Evolutionary conservation across 2,797 vertebrate genomes (phyloP), one percentile per base, ranked within the genome.

Genomic region (Meda fulgida): DNA sequence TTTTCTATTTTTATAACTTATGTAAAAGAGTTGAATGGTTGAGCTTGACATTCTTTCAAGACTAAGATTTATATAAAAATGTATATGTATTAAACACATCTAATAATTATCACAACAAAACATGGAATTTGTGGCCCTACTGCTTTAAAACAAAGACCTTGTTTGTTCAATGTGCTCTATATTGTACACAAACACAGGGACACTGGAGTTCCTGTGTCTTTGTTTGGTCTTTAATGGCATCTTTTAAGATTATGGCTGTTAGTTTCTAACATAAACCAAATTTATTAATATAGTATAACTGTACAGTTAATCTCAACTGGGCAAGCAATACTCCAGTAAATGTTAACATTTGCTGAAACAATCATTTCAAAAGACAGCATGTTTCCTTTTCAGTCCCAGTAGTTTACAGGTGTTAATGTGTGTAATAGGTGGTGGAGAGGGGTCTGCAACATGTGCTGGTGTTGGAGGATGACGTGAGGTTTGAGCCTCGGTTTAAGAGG

Each of bases 381-480:
- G 10, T n/a, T 38, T 69, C 55, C 34, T 26, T 2, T 66, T 36
- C 14, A 76, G 26, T 75, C 2, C 11, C 23, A n/a, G 40, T 3
- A 14, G 21, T 46, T 31, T 58, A 40, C 23, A 51, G 19, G 53
- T 46, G 16, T 51, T 16, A 0, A 31, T 60, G 23, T 86, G 48
- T 89, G 85, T 88, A 11, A 77, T 43, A 99, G 98, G 95, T 99
- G 84, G 90, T 97, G 72, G 96, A 97, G 76, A 94, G 87, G 1
- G 94, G 95, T 65, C 94, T 99, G 71, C 92, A 96, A 88, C 96
- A 94, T 89, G 95, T 96, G 0, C 95, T 99, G 0, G 96, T 99
- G 19, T 95, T 99, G 85, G 98, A 99, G 89, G 98, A 99, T 0
- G 98, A 99, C 0, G 97, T 98, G 80, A 96, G 98, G 85, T 99